Conservation (phyloP, 2,888 invertebrate species). For the Netelia inedita region DNA sequence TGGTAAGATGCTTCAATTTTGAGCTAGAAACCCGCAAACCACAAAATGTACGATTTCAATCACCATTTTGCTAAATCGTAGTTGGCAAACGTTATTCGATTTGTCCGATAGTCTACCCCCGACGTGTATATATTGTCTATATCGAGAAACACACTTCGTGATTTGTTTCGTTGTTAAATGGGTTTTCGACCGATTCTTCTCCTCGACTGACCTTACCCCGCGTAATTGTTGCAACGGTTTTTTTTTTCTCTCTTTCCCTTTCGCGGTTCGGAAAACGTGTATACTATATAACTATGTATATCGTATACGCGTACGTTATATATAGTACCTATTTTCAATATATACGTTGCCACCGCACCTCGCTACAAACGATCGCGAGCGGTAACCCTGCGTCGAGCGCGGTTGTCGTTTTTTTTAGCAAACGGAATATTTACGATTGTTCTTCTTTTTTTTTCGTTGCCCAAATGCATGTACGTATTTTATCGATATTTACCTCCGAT, state of each 20-base stretch:
- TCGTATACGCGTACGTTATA: neutral
- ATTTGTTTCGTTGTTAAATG: neutral
- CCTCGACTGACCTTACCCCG: neutral
- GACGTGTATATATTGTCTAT: neutral
- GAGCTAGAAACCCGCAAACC: conserved; percentile 50
- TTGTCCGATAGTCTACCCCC: neutral
- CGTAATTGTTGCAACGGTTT: conserved; percentile 11
- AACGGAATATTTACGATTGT: neutral
- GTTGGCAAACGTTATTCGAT: neutral
- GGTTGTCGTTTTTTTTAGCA: conserved; percentile 20
- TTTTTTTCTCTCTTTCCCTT: neutral
- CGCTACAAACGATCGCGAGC: neutral
- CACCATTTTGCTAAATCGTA: neutral
- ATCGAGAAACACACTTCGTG: neutral
- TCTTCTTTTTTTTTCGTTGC: neutral
- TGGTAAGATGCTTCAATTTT: conserved; percentile 49
- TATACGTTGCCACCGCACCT: conserved; percentile 5
- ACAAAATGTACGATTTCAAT: neutral
- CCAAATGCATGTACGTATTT: neutral
- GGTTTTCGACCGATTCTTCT: neutral
- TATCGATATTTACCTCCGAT: neutral
- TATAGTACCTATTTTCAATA: neutral
- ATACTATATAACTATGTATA: neutral
- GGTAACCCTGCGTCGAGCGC: conserved; percentile 2
- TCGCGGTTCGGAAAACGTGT: neutral